Evolutionary conservation across 1,140 invertebrate species (phyloP), one percentile per base, ranked within the genome.

Genomic region (Hylyphantes graminicola): DNA sequence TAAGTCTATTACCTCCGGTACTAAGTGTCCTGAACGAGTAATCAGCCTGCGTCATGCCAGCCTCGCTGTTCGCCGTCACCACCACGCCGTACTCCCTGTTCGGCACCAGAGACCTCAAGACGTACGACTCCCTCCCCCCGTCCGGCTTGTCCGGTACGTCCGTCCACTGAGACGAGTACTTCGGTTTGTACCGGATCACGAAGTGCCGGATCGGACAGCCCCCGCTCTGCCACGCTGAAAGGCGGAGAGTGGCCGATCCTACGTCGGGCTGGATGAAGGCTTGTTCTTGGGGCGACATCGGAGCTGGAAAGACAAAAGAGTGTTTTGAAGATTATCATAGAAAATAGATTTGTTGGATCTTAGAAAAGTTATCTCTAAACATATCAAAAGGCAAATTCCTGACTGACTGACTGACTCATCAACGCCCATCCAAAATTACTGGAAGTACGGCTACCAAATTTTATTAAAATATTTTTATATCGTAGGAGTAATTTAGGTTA

Each of bases 171-270:
- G 68, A 64, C 91, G 86, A 89, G 88, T 88, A 91, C 67, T 90
- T 90, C 15, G 91, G 95, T 10, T 97, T 97, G 73, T 91, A 91
- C 68, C 89, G 89, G 10, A 93, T 88, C 48, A 90, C 89, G 87
- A 92, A 93, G 76, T 91, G 90, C 7, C 87, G 88, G 65, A 93
- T 91, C 5, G 91, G 90, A 88, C 93, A 93, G 11, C 91, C 91
- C 11, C 90, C 89, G 89, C 97, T 96, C 53, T 90, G 89, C 92
- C 92, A 93, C 7, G 90, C 88, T 19, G 88, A 89, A 57, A 93
- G 86, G 85, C 90, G 88, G 63, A 92, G 87, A 63, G 88, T 89
- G 19, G 90, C 89, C 3, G 87, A 90, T 2, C 91, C 91, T 8
- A 87, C 87, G 86, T 92, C 91, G 0, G 81, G 78, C 35, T 81